Percentiles rank a stretch among this genome's conserved stretches.
Conservation (phyloP, 2,888 invertebrate genomes). For the Euplagia quadripunctaria region DNA sequence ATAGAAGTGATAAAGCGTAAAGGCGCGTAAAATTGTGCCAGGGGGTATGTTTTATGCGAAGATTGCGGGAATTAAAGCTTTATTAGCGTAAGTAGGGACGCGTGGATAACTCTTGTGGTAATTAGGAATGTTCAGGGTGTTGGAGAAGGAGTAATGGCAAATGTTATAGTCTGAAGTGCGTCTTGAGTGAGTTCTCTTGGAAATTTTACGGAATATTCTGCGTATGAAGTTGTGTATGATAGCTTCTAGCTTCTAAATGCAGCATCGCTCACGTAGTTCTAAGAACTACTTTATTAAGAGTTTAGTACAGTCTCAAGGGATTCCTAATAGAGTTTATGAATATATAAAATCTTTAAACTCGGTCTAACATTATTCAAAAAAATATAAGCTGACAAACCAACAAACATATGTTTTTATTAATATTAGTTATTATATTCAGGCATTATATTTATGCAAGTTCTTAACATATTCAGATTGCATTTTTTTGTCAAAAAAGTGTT, state of each 20-base stretch:
- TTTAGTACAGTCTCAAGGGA: not conserved
- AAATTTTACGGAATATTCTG: not conserved
- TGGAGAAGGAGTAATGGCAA: not conserved
- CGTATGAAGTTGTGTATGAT: not conserved
- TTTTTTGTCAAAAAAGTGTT: too few species aligned
- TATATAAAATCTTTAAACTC: too few species aligned
- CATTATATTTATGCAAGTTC: too few species aligned
- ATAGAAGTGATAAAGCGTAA: constrained; percentile 32
- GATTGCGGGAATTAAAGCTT: constrained; percentile 18
- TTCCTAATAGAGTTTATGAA: too few species aligned
- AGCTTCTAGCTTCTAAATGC: not conserved
- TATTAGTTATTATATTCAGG: too few species aligned
- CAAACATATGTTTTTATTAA: too few species aligned
- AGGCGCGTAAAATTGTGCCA: constrained; percentile 25
- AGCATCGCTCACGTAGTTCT: not conserved
- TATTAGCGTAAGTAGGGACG: constrained; percentile 15
- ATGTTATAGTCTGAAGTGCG: not conserved
- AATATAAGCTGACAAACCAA: too few species aligned
- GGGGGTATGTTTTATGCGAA: constrained; percentile 22
- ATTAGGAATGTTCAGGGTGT: constrained; percentile 4
- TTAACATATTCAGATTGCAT: too few species aligned
- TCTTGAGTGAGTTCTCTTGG: not conserved
- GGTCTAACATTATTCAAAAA: too few species aligned
- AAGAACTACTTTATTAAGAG: not conserved
- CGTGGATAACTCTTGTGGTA: constrained; percentile 6